Evolutionary conservation across 1,140 invertebrate genomes (phyloP).

Genomic region (Magallana ariakensis): DNA sequence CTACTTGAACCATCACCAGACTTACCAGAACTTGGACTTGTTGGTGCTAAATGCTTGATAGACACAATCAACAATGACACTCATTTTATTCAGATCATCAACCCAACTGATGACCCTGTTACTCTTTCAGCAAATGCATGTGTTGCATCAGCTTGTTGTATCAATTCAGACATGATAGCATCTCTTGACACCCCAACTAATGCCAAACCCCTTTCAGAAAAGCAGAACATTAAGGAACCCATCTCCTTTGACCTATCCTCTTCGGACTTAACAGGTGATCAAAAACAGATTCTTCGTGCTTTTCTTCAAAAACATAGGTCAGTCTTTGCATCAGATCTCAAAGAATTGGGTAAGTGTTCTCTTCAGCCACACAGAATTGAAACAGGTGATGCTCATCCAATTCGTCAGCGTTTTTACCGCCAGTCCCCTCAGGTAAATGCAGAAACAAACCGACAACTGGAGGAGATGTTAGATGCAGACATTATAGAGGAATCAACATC

Average conservation of each 20-base stretch:
- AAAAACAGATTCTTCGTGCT: constrained; percentile 25
- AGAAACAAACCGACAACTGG: constrained; percentile 46
- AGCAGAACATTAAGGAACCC: background rate
- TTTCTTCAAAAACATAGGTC: constrained; percentile 37
- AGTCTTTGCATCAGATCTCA: constrained; percentile 48
- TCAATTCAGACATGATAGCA: no score
- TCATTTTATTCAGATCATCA: constrained; percentile 40
- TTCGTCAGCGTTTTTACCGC: constrained; percentile 40
- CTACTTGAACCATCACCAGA: constrained; percentile 42
- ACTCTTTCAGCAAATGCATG: constrained; percentile 26
- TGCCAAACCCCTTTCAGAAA: no score
- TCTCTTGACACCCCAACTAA: background rate
- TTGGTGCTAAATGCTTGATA: constrained; percentile 51
- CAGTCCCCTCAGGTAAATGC: constrained; percentile 29
- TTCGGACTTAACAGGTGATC: constrained; percentile 29
- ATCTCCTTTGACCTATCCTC: constrained; percentile 47
- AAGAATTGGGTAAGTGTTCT: constrained; percentile 43
- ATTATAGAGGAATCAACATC: constrained; percentile 50
- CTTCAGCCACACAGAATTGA: constrained; percentile 47
- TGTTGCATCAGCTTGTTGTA: constrained; percentile 38
- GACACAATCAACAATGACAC: background rate
- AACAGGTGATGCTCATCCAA: constrained; percentile 45
- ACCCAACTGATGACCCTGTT: constrained; percentile 48
- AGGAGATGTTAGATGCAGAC: constrained; percentile 48
- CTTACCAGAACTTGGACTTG: constrained; percentile 42